A percentile compares a stretch with the other conserved stretches of the same genome.
Conservation (phyloP, 2,888 invertebrate genomes). For the Chydorus sphaericus region DNA sequence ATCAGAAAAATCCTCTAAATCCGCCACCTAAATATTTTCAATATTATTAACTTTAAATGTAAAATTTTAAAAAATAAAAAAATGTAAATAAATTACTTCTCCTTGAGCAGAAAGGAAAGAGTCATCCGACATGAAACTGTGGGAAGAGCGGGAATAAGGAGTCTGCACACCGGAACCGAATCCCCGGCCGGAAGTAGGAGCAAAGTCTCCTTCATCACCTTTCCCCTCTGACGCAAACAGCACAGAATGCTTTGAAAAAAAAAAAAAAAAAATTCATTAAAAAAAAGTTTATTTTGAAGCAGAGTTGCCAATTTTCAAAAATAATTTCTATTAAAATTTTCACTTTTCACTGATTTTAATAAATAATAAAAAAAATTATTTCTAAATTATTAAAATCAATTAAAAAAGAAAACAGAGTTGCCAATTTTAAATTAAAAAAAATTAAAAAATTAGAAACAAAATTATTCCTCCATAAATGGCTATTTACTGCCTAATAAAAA, state of each 20-base stretch:
- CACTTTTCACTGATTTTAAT: no score
- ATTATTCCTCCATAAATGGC: no score
- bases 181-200: conserved; percentile 13
- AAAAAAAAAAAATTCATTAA: background rate
- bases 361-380: no score
- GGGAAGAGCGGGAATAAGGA: background rate
- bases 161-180: conserved; percentile 27
- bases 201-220: background rate
- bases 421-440: no score
- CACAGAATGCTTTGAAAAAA: conserved; percentile 52
- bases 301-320: no score
- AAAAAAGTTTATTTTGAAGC: no score
- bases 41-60: background rate
- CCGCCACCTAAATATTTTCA: conserved; percentile 49
- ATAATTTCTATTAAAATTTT: no score
- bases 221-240: conserved; percentile 57
- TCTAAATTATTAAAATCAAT: no score
- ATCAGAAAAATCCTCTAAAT: conserved; percentile 77
- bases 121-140: conserved; percentile 42
- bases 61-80: background rate
- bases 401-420: no score
- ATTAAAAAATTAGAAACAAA: no score
- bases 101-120: conserved; percentile 94
- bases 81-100: conserved; percentile 25
- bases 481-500: no score